Conservation (phyloP, 2,113 vertebrate genomes). For the Arothron firmamentum region DNA sequence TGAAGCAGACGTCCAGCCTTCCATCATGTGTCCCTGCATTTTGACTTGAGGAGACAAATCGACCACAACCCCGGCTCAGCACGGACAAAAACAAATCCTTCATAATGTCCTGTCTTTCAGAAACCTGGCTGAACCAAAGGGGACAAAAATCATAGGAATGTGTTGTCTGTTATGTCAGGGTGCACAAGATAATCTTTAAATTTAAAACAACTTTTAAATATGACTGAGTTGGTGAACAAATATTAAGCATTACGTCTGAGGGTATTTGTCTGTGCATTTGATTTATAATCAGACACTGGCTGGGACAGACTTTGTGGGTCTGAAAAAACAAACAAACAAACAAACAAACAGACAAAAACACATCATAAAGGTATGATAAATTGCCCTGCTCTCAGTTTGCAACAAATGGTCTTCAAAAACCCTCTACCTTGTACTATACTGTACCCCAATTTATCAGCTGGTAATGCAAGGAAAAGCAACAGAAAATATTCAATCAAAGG, state of each 20-base stretch:
- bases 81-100: slow-evolving; percentile 74
- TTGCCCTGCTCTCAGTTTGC: too few relatives aligned
- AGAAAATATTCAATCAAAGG: too few relatives aligned
- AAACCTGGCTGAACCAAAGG: background rate
- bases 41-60: slow-evolving; percentile 51
- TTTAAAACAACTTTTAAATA: too few relatives aligned
- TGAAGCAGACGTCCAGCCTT: slow-evolving; percentile 76
- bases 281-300: background rate
- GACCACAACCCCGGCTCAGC: slow-evolving; percentile 75
- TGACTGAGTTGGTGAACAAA: too few relatives aligned
- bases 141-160: background rate
- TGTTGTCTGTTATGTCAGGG: background rate
- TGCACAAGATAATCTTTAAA: background rate
- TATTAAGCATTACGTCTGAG: background rate
- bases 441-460: too few relatives aligned
- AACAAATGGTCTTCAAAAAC: too few relatives aligned
- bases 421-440: too few relatives aligned
- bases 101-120: slow-evolving; percentile 32
- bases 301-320: too few relatives aligned
- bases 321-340: too few relatives aligned
- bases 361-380: too few relatives aligned
- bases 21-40: slow-evolving; percentile 55
- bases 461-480: too few relatives aligned
- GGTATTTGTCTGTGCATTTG: background rate
- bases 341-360: too few relatives aligned